These are phyloP conservation scores for Muscicapa striata DNA, from an alignment of 2,797 vertebrate species.

Conservation along the genomic window DNA sequence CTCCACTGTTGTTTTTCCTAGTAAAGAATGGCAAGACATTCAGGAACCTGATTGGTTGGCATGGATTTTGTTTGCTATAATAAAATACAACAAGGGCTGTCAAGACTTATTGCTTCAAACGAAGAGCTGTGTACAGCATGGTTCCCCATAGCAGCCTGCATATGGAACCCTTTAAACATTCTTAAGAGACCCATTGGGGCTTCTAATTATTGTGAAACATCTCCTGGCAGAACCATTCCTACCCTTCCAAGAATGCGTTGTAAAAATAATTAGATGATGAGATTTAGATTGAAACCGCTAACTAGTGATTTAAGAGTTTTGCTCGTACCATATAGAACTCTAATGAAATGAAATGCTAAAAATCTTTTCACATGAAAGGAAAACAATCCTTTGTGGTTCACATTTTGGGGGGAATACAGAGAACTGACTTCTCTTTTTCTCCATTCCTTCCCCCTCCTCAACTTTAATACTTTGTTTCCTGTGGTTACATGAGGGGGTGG, in stretches of 20 bases:
- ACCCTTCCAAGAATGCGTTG: conserved; percentile 79
- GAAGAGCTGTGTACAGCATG: conserved; percentile 71
- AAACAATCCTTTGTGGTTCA: conserved; percentile 68
- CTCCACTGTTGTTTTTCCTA: conserved; percentile 54
- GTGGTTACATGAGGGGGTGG: conserved; percentile 77
- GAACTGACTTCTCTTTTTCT: conserved; percentile 14
- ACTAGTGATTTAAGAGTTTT: conserved; percentile 76
- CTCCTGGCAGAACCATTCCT: conserved; percentile 78
- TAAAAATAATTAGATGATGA: conserved; percentile 85
- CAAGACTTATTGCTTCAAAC: conserved; percentile 75
- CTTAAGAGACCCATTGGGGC: conserved; percentile 80
- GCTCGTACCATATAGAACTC: conserved; percentile 47
- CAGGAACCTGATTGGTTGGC: conserved; percentile 72
- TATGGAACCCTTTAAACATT: conserved; percentile 82
- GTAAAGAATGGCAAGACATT: conserved; percentile 50
- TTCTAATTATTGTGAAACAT: conserved; percentile 84
- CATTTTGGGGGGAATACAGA: conserved; percentile 42
- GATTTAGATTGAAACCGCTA: conserved; percentile 82
- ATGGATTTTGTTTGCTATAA: conserved; percentile 77
- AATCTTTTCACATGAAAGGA: conserved; percentile 72
- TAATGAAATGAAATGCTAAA: conserved; percentile 75
- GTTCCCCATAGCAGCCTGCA: conserved; percentile 74
- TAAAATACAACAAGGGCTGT: conserved; percentile 78
- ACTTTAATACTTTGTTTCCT: conserved; percentile 79
- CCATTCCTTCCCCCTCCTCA: conserved; percentile 33